A percentile compares a stretch with the other conserved stretches of the same genome.
These are phyloP conservation scores for Anniella stebbinsi DNA, from an alignment of 2,797 vertebrate genomes.

Conservation along the genomic window DNA sequence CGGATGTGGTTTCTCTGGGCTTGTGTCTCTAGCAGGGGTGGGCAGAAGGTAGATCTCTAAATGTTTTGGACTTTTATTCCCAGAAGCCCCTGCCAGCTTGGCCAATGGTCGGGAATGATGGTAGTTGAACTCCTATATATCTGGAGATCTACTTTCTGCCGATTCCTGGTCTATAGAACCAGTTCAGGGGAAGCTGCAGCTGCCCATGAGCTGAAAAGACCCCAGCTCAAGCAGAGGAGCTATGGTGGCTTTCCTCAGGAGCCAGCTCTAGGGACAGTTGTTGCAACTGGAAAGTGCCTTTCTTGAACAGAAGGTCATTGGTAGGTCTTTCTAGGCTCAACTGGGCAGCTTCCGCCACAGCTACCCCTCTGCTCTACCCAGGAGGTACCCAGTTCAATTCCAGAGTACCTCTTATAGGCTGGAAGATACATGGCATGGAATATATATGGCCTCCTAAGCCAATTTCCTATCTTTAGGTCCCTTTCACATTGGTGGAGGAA, in stretches of 20 bases:
- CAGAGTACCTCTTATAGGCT: background rate
- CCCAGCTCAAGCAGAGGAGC: background rate
- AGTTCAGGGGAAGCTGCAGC: background rate
- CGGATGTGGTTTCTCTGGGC: background rate
- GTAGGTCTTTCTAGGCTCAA: background rate
- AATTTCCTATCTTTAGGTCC: background rate
- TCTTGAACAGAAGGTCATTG: background rate
- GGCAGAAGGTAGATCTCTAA: no score
- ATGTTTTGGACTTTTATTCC: no score
- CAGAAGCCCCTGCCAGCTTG: no score
- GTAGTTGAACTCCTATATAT: no score
- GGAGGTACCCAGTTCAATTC: background rate
- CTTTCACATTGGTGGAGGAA: background rate
- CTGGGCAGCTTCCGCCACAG: background rate
- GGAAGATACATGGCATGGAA: background rate
- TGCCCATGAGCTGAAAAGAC: background rate
- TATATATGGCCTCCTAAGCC: background rate
- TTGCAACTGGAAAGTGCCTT: background rate
- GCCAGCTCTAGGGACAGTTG: background rate
- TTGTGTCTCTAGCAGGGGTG: no score
- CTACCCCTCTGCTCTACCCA: background rate
- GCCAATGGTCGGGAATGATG: no score
- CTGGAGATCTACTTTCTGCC: no score
- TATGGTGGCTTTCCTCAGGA: no score
- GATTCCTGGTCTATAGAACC: background rate